These are phyloP conservation scores for Drosophila tripunctata DNA, from an alignment of 2,888 invertebrate genomes.

Conservation along the genomic window DNA sequence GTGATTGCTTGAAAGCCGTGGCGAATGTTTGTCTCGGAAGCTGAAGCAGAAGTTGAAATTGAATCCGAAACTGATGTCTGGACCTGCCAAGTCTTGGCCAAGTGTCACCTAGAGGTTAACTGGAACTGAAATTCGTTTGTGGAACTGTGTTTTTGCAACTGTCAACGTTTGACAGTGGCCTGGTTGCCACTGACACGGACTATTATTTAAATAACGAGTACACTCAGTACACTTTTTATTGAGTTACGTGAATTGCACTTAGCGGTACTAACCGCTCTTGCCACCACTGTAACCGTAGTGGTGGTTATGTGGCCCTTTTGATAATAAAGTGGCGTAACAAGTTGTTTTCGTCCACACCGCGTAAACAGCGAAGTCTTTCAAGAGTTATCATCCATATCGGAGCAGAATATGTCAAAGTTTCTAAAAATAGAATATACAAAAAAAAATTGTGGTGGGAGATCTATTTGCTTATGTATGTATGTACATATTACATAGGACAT, in stretches of 20 bases:
- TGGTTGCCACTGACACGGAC: not conserved
- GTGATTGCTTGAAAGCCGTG: slow-evolving; percentile 52
- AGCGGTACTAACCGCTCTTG: slow-evolving; percentile 1
- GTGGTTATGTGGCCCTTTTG: slow-evolving; percentile 1
- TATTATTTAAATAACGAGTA: slow-evolving; percentile 45
- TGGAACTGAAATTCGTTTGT: slow-evolving; percentile 19
- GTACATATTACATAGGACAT: slow-evolving; percentile 10
- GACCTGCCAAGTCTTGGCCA: slow-evolving; percentile 10
- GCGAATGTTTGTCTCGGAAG: slow-evolving; percentile 4
- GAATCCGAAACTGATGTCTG: not conserved
- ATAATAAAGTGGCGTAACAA: slow-evolving; percentile 17
- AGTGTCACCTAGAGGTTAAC: slow-evolving; percentile 65
- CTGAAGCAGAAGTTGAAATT: not conserved
- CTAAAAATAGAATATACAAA: slow-evolving; percentile 3
- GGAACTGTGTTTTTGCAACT: not conserved
- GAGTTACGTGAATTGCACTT: slow-evolving; percentile 49
- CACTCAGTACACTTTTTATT: slow-evolving; percentile 38
- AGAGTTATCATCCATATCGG: slow-evolving; percentile 2
- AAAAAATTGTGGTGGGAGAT: not conserved
- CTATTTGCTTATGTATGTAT: slow-evolving; percentile 1
- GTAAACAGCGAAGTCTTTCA: slow-evolving; percentile 20
- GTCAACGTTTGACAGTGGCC: slow-evolving; percentile 12
- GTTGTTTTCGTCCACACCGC: slow-evolving; percentile 4
- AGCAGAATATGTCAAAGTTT: not conserved
- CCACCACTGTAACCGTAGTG: slow-evolving; percentile 5